These are phyloP conservation scores for Oikopleura dioica DNA, from an alignment of 23 tunicate species.

Conservation along the genomic window DNA sequence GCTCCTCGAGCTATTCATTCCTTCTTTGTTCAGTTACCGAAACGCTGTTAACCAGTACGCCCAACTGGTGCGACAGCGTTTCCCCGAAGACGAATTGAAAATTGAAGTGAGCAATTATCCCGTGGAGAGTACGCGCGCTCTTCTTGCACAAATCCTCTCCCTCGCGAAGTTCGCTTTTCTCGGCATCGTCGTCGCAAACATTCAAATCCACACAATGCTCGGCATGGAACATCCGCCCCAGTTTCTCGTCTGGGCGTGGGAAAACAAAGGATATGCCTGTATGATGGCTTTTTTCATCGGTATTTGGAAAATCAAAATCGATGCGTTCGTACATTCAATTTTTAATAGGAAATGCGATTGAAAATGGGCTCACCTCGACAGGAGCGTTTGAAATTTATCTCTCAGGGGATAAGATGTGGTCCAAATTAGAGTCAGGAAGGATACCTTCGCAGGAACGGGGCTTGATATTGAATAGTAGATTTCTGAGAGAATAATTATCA, in stretches of 20 bases:
- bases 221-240: slow-evolving; percentile 45
- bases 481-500: too few relatives aligned
- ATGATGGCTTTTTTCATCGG: slow-evolving; percentile 60
- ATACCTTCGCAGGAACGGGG: too few relatives aligned
- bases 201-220: slow-evolving; percentile 31
- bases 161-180: slow-evolving; percentile 39
- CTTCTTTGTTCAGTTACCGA: too few relatives aligned
- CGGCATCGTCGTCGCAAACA: slow-evolving; percentile 38
- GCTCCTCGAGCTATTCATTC: too few relatives aligned
- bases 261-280: slow-evolving; percentile 60
- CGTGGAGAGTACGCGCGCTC: too few relatives aligned
- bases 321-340: too few relatives aligned
- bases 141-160: slow-evolving; percentile 50
- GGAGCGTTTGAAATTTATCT: slow-evolving; percentile 78
- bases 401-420: slow-evolving; percentile 66
- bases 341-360: slow-evolving; percentile 53
- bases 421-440: slow-evolving; percentile 60
- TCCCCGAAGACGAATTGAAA: slow-evolving; percentile 58
- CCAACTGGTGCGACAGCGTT: slow-evolving; percentile 34
- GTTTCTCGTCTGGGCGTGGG: slow-evolving; percentile 44
- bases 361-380: slow-evolving; percentile 68
- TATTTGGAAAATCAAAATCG: not conserved
- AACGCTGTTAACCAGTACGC: slow-evolving; percentile 77
- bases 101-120: slow-evolving; percentile 70
- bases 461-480: too few relatives aligned